Conservation (phyloP, 2,888 invertebrate genomes). For the Margaritifera margaritifera region DNA sequence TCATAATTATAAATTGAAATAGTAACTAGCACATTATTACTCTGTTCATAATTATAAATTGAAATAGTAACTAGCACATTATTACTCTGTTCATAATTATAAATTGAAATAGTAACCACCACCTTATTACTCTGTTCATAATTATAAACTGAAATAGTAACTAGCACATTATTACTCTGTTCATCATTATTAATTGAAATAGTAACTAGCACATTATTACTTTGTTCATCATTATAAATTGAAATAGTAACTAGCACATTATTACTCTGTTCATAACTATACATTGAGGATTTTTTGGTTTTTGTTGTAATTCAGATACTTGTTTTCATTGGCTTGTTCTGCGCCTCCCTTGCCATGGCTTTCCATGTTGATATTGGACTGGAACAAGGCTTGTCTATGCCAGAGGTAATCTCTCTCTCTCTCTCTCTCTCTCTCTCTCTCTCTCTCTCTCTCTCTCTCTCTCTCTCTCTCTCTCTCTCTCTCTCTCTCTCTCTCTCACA, state of each 20-base stretch:
- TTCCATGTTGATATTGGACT: slow-evolving; percentile 93
- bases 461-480: slow-evolving; percentile 5
- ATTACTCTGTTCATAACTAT: neutral
- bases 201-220: no score
- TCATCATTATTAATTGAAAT: neutral
- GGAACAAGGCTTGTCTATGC: slow-evolving; percentile 97
- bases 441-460: slow-evolving; percentile 4
- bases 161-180: no score
- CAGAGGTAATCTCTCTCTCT: slow-evolving; percentile 79
- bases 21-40: no score
- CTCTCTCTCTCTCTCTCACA: slow-evolving; percentile 3
- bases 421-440: slow-evolving; percentile 5
- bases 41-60: neutral
- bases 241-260: no score
- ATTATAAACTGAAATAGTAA: neutral
- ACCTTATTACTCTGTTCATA: neutral
- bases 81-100: neutral
- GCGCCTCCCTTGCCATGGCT: slow-evolving; percentile 89
- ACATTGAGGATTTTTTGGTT: neutral
- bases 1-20: slow-evolving; percentile 1
- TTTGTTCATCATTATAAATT: neutral
- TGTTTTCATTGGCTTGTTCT: slow-evolving; percentile 92
- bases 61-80: no score
- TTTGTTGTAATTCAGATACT: slow-evolving; percentile 76
- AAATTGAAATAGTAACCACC: neutral